phyloP scores from a whole-genome alignment of 2,888 invertebrate genomes.

The Heliconius charithonia region DNA sequence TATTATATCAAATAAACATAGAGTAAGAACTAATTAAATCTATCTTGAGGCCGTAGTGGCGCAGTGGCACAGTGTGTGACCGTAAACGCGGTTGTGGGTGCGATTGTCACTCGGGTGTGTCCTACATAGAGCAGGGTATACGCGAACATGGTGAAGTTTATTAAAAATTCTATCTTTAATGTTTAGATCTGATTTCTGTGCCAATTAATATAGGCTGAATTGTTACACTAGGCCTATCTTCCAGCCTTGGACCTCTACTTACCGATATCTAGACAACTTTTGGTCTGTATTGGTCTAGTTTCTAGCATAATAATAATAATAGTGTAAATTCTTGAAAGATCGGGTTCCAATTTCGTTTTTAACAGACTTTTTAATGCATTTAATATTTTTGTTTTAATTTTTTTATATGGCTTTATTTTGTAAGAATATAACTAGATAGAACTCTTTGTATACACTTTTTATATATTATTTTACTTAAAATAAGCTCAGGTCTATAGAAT shows the following conservation, averaged over 20 bases:
- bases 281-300: not conserved
- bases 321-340: not conserved
- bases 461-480: not conserved
- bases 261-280: not conserved
- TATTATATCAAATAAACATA: not conserved
- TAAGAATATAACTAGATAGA: not conserved
- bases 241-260: not conserved
- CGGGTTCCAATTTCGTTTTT: not conserved
- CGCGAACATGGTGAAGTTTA: not conserved
- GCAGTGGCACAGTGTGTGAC: not conserved
- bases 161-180: not conserved
- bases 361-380: conserved; percentile 4
- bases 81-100: not conserved
- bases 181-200: not conserved
- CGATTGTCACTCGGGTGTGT: not conserved
- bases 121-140: not conserved
- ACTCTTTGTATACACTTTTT: not conserved
- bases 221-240: not conserved
- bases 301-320: not conserved
- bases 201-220: not conserved
- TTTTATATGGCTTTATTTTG: not conserved
- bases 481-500: not conserved
- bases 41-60: not conserved
- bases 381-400: not conserved
- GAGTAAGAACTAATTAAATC: not conserved